Evolutionary conservation across 1,140 invertebrate genomes (phyloP).

Genomic region (Lordiphosa mommai): DNA sequence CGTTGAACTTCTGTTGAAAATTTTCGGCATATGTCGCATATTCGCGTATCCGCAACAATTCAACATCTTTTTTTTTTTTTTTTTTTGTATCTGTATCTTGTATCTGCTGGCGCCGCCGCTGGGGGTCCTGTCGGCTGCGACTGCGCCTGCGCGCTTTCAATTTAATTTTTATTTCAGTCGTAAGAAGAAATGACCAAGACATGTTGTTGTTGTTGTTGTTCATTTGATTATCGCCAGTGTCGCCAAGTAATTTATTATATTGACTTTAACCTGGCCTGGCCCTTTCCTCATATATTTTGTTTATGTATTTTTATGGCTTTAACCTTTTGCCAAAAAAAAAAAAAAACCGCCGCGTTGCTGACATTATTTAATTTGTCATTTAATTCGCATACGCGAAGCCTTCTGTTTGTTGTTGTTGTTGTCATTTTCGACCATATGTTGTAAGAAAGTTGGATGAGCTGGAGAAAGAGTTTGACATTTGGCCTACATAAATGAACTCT

Average conservation of each 20-base stretch:
- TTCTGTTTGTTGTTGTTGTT: slow-evolving; percentile 14
- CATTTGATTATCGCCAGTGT: slow-evolving; percentile 77
- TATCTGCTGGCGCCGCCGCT: slow-evolving; percentile 74
- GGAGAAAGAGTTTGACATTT: slow-evolving; percentile 22
- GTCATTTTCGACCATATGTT: slow-evolving; percentile 43
- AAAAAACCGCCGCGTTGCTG: slow-evolving; percentile 61
- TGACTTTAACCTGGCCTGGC: slow-evolving; percentile 53
- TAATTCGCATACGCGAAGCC: slow-evolving; percentile 40
- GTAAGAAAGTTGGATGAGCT: slow-evolving; percentile 20
- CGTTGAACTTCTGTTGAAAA: slow-evolving; percentile 66
- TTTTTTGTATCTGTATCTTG: slow-evolving; percentile 76
- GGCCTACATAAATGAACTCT: slow-evolving; percentile 21
- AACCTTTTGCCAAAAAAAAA: slow-evolving; percentile 69
- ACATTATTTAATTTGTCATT: slow-evolving; percentile 78
- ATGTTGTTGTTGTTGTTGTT: slow-evolving; percentile 35
- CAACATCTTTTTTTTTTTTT: slow-evolving; percentile 21
- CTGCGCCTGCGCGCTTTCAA: slow-evolving; percentile 65
- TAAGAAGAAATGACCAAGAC: slow-evolving; percentile 11
- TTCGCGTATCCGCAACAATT: slow-evolving; percentile 30
- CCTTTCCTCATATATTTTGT: slow-evolving; percentile 26
- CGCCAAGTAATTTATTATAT: slow-evolving; percentile 76
- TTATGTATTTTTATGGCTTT: slow-evolving; percentile 70
- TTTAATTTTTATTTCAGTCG: slow-evolving; percentile 74
- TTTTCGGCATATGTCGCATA: slow-evolving; percentile 71
- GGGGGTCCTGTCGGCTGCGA: slow-evolving; percentile 62